phyloP scores from a whole-genome alignment of 2,888 invertebrate species.

The Fissipunctia ypsillon region DNA sequence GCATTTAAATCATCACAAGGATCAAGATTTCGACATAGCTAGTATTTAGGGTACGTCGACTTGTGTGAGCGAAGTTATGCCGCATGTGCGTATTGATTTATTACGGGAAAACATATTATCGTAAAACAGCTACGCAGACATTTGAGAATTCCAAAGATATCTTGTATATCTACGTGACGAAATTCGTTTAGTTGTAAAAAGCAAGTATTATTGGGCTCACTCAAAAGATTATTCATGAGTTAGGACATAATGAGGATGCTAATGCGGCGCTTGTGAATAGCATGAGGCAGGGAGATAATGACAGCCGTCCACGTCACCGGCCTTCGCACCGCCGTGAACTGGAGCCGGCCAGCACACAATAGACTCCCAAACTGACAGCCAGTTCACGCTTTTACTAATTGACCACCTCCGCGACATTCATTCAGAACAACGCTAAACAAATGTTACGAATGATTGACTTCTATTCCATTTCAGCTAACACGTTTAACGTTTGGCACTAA shows the following conservation, averaged over 20 bases:
- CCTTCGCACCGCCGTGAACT: slow-evolving; percentile 84
- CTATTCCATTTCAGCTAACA: slow-evolving; percentile 75
- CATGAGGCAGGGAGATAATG: slow-evolving; percentile 80
- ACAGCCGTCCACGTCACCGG: slow-evolving; percentile 77
- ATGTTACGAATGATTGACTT: slow-evolving; percentile 83
- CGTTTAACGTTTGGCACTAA: slow-evolving; percentile 74
- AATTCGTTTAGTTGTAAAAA: slow-evolving; percentile 68
- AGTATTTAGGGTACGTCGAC: background rate
- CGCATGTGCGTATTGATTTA: slow-evolving; percentile 16
- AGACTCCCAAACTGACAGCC: slow-evolving; percentile 86
- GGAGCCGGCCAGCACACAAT: slow-evolving; percentile 72
- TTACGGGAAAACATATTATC: slow-evolving; percentile 22
- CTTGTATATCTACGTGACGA: slow-evolving; percentile 63
- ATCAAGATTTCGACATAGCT: background rate
- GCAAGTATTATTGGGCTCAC: slow-evolving; percentile 69
- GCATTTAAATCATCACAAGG: no score
- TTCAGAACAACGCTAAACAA: slow-evolving; percentile 79
- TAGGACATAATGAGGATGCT: slow-evolving; percentile 84
- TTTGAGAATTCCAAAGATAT: slow-evolving; percentile 53
- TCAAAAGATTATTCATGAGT: slow-evolving; percentile 85
- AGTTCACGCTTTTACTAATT: slow-evolving; percentile 88
- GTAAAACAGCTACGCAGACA: slow-evolving; percentile 13
- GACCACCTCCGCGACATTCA: slow-evolving; percentile 86
- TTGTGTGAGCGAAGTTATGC: slow-evolving; percentile 10
- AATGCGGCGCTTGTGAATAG: slow-evolving; percentile 81